Conservation (phyloP, 2,888 invertebrate genomes). For the Xylota sylvarum region DNA sequence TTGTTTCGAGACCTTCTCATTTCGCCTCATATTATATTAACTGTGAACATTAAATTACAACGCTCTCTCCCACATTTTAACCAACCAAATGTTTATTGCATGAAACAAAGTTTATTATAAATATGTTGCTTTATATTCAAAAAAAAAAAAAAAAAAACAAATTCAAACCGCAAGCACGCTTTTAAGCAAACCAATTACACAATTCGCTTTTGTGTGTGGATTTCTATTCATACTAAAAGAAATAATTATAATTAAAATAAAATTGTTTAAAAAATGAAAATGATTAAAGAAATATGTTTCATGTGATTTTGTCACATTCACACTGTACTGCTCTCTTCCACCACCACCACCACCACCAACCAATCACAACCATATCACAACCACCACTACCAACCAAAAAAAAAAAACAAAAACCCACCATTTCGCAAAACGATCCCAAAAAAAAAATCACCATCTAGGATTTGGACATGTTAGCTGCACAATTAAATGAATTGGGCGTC, state of each 20-base stretch:
- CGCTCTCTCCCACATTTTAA: slow-evolving; percentile 24
- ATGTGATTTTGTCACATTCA: slow-evolving; percentile 75
- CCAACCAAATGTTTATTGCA: slow-evolving; percentile 50
- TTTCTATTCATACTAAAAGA: slow-evolving; percentile 51
- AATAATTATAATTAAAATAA: slow-evolving; percentile 41
- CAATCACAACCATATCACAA: slow-evolving; percentile 70
- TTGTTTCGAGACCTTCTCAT: not conserved
- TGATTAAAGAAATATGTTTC: slow-evolving; percentile 74
- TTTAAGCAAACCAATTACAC: slow-evolving; percentile 30
- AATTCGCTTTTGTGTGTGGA: slow-evolving; percentile 69
- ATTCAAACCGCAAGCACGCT: slow-evolving; percentile 60
- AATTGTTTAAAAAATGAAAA: slow-evolving; percentile 46
- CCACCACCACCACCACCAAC: slow-evolving; percentile 69
- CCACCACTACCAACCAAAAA: slow-evolving; percentile 76
- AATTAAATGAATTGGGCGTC: slow-evolving; percentile 96
- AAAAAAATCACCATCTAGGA: slow-evolving; percentile 88
- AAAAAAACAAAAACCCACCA: slow-evolving; percentile 66
- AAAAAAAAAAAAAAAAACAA: slow-evolving; percentile 5
- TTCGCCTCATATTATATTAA: not conserved
- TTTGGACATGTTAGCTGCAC: slow-evolving; percentile 97
- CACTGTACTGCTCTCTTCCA: slow-evolving; percentile 76
- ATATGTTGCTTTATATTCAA: slow-evolving; percentile 15
- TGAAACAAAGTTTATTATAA: slow-evolving; percentile 52
- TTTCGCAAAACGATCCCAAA: slow-evolving; percentile 78
- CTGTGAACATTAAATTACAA: slow-evolving; percentile 13